A percentile compares a stretch with the other conserved stretches of the same genome.
phyloP scores from a whole-genome alignment of 2,888 invertebrate genomes.

The Philereme vetulata region DNA sequence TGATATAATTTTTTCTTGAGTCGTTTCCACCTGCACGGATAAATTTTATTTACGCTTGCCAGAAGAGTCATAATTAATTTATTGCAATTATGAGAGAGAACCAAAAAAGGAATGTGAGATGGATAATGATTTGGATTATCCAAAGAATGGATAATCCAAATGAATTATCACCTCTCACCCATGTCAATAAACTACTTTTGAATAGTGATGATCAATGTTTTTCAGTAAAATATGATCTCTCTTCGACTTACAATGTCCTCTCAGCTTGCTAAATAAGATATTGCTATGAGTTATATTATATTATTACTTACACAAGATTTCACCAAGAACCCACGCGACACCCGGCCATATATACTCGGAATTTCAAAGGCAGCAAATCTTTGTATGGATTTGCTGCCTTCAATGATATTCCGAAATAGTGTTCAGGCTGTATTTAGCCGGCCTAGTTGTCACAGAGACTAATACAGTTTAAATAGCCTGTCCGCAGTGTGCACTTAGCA shows the following conservation, averaged over 20 bases:
- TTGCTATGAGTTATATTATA: conserved; percentile 1
- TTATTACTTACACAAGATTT: neutral
- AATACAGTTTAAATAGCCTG: too few relatives aligned
- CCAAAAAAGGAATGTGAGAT: neutral
- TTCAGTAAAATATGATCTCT: neutral
- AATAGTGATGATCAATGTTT: neutral
- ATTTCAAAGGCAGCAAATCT: too few relatives aligned
- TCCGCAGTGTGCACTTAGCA: conserved; percentile 1
- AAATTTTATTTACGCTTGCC: conserved; percentile 8
- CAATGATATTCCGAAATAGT: neutral
- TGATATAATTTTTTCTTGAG: conserved; percentile 95
- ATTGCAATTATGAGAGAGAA: too few relatives aligned
- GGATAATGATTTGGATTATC: neutral
- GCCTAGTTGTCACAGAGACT: too few relatives aligned
- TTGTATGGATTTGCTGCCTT: too few relatives aligned
- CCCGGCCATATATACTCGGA: too few relatives aligned
- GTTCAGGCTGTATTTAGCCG: neutral
- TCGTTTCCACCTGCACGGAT: conserved; percentile 90
- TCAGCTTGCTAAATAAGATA: conserved; percentile 4
- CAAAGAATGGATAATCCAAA: neutral
- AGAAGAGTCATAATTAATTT: neutral
- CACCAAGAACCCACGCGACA: neutral
- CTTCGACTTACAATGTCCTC: conserved; percentile 13
- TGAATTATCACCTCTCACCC: neutral
- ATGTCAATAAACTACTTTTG: too few relatives aligned